These are phyloP conservation scores for Cerceris ruficornis DNA, from an alignment of 2,888 invertebrate species.

Conservation along the genomic window DNA sequence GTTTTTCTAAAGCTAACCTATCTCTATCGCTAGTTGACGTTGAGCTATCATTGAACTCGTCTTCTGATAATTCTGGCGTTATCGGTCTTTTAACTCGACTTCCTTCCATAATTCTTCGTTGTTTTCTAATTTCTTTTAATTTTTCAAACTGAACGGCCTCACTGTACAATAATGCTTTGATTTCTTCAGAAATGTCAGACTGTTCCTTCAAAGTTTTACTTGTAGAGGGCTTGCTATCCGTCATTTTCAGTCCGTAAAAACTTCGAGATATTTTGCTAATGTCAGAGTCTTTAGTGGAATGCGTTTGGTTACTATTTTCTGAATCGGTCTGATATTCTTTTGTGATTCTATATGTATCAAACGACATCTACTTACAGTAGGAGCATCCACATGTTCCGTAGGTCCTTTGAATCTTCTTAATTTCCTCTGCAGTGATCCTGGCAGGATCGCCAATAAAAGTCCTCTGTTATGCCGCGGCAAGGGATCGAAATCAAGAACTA, in stretches of 20 bases:
- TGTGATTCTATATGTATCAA: neutral
- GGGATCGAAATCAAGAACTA: no score
- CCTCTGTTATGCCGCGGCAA: neutral
- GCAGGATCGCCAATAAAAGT: neutral
- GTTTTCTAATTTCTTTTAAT: no score
- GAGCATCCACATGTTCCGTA: neutral
- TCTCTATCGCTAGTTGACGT: no score
- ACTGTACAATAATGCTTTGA: no score
- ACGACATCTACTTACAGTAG: neutral
- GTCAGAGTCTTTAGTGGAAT: neutral
- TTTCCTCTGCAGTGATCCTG: neutral
- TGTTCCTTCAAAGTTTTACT: neutral
- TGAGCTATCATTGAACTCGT: no score
- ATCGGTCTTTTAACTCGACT: no score
- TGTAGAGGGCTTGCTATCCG: neutral
- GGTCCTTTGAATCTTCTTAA: neutral
- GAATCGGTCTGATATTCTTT: neutral
- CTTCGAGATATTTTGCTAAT: neutral
- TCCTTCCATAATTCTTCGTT: no score
- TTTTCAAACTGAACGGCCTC: no score
- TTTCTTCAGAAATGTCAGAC: neutral
- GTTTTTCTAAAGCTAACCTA: no score
- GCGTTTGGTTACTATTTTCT: neutral
- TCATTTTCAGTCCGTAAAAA: neutral
- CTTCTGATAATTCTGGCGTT: no score